Conservation (phyloP, 30 jellyfish, hydroid and myxozoan species). For the Nemopilema nomurai region DNA sequence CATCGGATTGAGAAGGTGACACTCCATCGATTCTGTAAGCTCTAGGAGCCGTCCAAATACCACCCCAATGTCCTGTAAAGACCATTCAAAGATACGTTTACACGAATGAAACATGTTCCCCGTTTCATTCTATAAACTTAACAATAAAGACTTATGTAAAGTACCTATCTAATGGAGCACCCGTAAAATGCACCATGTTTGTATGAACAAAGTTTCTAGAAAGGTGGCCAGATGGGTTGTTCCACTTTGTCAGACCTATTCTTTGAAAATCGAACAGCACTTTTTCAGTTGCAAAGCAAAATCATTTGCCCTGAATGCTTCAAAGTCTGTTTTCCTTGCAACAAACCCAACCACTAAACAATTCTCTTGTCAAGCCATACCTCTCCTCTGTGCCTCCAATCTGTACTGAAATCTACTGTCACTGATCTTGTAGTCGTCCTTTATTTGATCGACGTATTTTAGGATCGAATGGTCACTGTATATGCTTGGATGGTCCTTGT, state of each 20-base stretch:
- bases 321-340: too few relatives aligned
- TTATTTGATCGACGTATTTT: conserved; percentile 72
- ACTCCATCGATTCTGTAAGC: conserved; percentile 46
- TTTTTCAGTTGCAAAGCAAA: too few relatives aligned
- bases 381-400: conserved; percentile 83
- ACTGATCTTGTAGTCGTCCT: conserved; percentile 62
- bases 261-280: too few relatives aligned
- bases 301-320: too few relatives aligned
- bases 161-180: too few relatives aligned
- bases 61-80: conserved; percentile 92
- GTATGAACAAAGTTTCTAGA: background rate
- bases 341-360: too few relatives aligned
- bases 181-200: background rate
- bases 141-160: too few relatives aligned
- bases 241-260: too few relatives aligned
- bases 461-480: conserved; percentile 78
- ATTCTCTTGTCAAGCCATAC: too few relatives aligned
- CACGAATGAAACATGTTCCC: background rate
- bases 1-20: conserved; percentile 60
- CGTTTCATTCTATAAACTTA: background rate
- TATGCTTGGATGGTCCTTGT: conserved; percentile 53
- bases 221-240: background rate
- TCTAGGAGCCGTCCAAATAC: conserved; percentile 85
- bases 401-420: conserved; percentile 60
- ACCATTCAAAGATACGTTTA: background rate